phyloP scores from a whole-genome alignment of 2,888 invertebrate genomes.

The Galeopsomyia nigrocyanea region DNA sequence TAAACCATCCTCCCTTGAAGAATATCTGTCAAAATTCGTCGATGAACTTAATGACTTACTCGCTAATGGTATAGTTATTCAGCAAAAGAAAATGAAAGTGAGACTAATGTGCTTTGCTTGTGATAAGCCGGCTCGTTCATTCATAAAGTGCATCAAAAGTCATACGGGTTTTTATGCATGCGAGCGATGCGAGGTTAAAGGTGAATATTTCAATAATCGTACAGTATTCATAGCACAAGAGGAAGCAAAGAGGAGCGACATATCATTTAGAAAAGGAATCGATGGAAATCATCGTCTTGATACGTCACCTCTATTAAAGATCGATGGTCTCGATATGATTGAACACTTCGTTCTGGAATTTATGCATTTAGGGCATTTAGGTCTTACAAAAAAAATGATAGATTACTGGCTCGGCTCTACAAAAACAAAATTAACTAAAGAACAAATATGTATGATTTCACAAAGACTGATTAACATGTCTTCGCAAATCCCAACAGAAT shows the following conservation, averaged over 20 bases:
- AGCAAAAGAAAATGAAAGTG: conserved; percentile 32
- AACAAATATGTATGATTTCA: conserved; percentile 12
- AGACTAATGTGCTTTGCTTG: conserved; percentile 46
- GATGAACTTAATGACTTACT: neutral
- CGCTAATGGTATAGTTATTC: conserved; percentile 17
- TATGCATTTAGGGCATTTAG: conserved; percentile 47
- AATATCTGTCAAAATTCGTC: neutral
- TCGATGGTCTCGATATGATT: conserved; percentile 45
- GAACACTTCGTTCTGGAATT: conserved; percentile 42
- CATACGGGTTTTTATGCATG: conserved; percentile 48
- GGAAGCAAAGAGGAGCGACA: conserved; percentile 24
- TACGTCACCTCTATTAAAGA: conserved; percentile 33
- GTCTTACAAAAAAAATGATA: conserved; percentile 44
- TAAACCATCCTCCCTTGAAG: neutral
- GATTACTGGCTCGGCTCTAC: conserved; percentile 30
- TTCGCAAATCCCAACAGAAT: conserved; percentile 41
- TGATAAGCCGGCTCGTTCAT: conserved; percentile 49
- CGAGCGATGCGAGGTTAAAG: conserved; percentile 47
- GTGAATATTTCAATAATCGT: conserved; percentile 26
- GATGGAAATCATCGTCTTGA: conserved; percentile 43
- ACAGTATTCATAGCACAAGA: conserved; percentile 26
- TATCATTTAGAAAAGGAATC: conserved; percentile 29
- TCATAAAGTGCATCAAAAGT: conserved; percentile 48
- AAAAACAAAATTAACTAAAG: conserved; percentile 1
- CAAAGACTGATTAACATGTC: conserved; percentile 21